Evolutionary conservation across 1,140 invertebrate genomes (phyloP).

Genomic region (Hirudo medicinalis): DNA sequence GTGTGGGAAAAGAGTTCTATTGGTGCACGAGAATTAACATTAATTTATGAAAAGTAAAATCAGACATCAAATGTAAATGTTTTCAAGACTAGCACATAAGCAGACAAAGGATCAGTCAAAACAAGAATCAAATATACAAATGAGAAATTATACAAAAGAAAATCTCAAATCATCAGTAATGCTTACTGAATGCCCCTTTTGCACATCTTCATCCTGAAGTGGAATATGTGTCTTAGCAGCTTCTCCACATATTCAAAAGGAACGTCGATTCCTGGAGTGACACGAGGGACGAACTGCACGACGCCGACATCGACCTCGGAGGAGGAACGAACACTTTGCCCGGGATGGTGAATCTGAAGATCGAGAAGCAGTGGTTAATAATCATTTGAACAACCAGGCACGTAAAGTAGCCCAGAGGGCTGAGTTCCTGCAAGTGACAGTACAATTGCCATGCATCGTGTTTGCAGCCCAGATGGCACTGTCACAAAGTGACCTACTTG

Average conservation of each 20-base stretch:
- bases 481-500: no score
- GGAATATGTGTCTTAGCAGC: slow-evolving; percentile 70
- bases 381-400: background rate
- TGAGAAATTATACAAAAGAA: slow-evolving; percentile 32
- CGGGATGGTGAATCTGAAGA: slow-evolving; percentile 31
- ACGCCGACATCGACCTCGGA: slow-evolving; percentile 91
- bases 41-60: slow-evolving; percentile 5
- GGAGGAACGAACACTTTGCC: slow-evolving; percentile 74
- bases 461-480: no score
- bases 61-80: background rate
- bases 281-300: slow-evolving; percentile 68
- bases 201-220: slow-evolving; percentile 70
- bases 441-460: no score
- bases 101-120: background rate
- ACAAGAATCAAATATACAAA: slow-evolving; percentile 17
- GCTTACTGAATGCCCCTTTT: slow-evolving; percentile 50
- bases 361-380: background rate
- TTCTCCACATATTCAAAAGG: slow-evolving; percentile 81
- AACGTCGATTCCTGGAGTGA: slow-evolving; percentile 57
- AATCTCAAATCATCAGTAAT: background rate
- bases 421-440: no score
- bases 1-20: slow-evolving; percentile 21
- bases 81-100: no score
- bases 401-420: background rate
- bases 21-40: slow-evolving; percentile 11